Evolutionary conservation across 2,113 vertebrate species (phyloP).

Genomic region (Phrynosoma platyrhinos): DNA sequence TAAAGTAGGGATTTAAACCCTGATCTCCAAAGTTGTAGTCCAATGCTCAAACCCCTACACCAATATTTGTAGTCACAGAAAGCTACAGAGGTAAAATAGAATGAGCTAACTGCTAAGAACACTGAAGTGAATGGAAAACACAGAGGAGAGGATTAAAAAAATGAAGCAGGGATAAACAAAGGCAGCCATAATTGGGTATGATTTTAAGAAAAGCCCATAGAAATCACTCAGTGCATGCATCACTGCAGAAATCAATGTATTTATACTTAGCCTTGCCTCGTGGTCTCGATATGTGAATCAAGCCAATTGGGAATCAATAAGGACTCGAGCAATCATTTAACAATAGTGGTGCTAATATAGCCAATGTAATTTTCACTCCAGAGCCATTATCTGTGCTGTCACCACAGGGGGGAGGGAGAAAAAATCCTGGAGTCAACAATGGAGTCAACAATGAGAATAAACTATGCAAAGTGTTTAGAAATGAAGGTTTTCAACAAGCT

Average conservation of each 20-base stretch:
- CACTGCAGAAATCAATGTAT: constrained; percentile 61
- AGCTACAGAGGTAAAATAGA: constrained; percentile 48
- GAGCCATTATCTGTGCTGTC: constrained; percentile 26
- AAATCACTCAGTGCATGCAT: constrained; percentile 49
- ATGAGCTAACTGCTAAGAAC: constrained; percentile 29
- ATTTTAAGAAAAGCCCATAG: constrained; percentile 51
- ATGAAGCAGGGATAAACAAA: constrained; percentile 50
- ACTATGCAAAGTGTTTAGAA: fast-evolving
- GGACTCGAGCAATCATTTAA: constrained; percentile 1
- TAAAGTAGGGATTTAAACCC: no score
- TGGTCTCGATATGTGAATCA: constrained; percentile 14
- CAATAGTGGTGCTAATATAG: constrained; percentile 30
- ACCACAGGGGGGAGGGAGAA: constrained; percentile 28
- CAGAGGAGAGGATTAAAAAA: constrained; percentile 27
- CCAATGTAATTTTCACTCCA: constrained; percentile 6
- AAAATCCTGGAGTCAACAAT: no score
- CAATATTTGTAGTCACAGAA: constrained; percentile 55
- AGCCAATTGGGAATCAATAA: constrained; percentile 53
- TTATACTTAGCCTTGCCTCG: constrained; percentile 47
- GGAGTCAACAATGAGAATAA: constrained; percentile 19
- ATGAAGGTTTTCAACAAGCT: not conserved
- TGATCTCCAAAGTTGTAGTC: no score
- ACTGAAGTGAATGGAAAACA: constrained; percentile 30
- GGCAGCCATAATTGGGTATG: constrained; percentile 46
- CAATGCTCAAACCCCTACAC: no score